phyloP scores from a whole-genome alignment of 2,797 vertebrate genomes.

The Helicolenus hilgendorfi region DNA sequence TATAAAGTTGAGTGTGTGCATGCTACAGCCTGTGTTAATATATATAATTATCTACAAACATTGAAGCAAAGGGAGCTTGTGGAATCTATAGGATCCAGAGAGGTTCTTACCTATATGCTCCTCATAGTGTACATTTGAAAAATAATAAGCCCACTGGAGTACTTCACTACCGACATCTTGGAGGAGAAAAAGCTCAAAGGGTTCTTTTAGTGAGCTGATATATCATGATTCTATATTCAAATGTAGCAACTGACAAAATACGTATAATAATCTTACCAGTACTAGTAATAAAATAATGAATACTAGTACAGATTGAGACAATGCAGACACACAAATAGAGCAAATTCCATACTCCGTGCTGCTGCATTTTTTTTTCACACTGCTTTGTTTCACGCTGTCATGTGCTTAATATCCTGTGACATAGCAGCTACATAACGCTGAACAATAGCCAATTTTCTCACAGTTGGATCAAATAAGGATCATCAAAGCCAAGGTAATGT shows the following conservation, averaged over 20 bases:
- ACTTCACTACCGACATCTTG: background rate
- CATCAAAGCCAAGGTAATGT: conserved; percentile 31
- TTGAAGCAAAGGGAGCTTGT: background rate
- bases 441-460: conserved; percentile 37
- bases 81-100: background rate
- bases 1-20: background rate
- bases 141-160: background rate
- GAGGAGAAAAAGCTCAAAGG: background rate
- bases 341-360: background rate
- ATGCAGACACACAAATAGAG: background rate
- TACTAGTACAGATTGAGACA: background rate
- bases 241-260: background rate
- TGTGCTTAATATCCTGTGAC: conserved; percentile 28
- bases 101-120: background rate
- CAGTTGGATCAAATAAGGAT: conserved; percentile 28
- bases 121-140: background rate
- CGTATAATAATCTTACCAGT: background rate
- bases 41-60: background rate
- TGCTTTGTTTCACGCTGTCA: conserved; percentile 27
- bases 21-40: background rate
- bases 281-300: background rate
- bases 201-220: background rate
- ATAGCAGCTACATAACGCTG: conserved; percentile 9
- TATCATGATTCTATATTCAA: background rate
- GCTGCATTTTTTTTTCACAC: background rate